phyloP scores from a whole-genome alignment of 2,113 vertebrate genomes.

The Ameiurus melas region DNA sequence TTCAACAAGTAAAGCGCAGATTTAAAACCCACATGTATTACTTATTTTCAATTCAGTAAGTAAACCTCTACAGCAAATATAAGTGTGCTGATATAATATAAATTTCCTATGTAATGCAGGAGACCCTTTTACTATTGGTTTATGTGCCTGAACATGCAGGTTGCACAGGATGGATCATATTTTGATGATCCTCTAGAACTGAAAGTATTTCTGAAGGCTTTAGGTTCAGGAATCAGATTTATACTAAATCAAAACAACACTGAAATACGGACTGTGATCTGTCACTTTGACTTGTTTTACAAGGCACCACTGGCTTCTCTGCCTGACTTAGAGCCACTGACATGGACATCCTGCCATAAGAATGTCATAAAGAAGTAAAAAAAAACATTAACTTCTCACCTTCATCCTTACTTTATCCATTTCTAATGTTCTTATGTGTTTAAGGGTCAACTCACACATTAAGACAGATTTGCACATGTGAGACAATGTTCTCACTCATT shows the following conservation, averaged over 20 bases:
- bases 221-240: not conserved
- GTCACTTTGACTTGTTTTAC: not conserved
- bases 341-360: not conserved
- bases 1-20: not conserved
- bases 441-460: not conserved
- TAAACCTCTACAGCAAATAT: not conserved
- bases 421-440: not conserved
- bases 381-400: not conserved
- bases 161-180: not conserved
- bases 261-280: not conserved
- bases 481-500: not conserved
- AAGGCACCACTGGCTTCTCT: not conserved
- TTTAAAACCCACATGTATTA: no score
- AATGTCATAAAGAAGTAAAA: not conserved
- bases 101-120: not conserved
- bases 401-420: not conserved
- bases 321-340: not conserved
- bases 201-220: not conserved
- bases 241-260: not conserved
- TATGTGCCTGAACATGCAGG: not conserved
- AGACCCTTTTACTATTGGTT: not conserved
- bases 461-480: not conserved
- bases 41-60: not conserved
- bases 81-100: not conserved
- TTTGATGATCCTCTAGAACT: not conserved